Base-by-base conservation (phyloP, 2,888 invertebrate species). In the Zonitis immaculata region DNA sequence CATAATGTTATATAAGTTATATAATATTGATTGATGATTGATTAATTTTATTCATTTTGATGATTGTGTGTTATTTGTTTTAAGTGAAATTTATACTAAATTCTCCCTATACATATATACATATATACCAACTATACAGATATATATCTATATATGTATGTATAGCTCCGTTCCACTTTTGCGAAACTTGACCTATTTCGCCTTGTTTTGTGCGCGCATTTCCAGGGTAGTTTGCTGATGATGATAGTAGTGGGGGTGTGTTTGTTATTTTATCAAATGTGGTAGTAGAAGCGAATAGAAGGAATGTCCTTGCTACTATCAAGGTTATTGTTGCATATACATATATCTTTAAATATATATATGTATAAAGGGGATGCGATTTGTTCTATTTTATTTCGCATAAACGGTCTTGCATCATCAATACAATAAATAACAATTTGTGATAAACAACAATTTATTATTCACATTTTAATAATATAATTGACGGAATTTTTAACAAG, bases 341-440 rank as follows among this genome's bases (percentile, higher is more conserved):
- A n/a, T n/a, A n/a, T n/a, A n/a, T n/a, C n/a, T n/a, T n/a, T n/a
- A n/a, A n/a, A n/a, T n/a, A n/a, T n/a, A n/a, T n/a, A n/a, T n/a
- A n/a, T n/a, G n/a, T n/a, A n/a, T n/a, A n/a, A n/a, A n/a, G 20
- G 32, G 53, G 53, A 45, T 53, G 53, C 49, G 46, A 16, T 49
- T 26, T 28, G 39, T 44, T 1, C 39, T 2, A 39, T 4, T 20
- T 11, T 39, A n/a, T n/a, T 39, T 39, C 11, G 20, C 20, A 2
- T 39, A 39, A 39, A 20, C 18, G 14, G 9, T 16, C 16, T 35
- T 35, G 39, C 39, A 20, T 7, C 18, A 39, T 39, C 18, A 20
- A 9, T 39, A n/a, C 9, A 39, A n/a, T 20, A 39, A 39, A 35
- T 16, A 35, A 20, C 16, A 35, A 16, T 22, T 22, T 4, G 5